phyloP scores from a whole-genome alignment of 2,888 invertebrate species.

The Prosapia bicincta region DNA sequence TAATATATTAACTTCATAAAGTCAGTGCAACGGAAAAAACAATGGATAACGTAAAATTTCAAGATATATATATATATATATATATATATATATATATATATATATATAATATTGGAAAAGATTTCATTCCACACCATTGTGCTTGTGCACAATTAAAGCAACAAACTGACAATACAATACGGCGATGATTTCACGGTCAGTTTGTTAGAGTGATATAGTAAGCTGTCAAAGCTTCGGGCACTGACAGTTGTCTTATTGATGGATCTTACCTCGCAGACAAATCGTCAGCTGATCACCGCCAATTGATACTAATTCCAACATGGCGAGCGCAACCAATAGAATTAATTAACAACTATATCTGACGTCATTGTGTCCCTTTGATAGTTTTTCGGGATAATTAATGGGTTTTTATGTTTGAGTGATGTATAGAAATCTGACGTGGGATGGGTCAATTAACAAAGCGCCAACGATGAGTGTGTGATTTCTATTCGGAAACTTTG shows the following conservation, averaged over 20 bases:
- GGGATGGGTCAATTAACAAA: background rate
- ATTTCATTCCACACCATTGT: too few species aligned
- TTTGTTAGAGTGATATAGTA: background rate
- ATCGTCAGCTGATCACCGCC: background rate
- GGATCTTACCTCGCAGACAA: background rate
- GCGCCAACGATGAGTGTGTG: too few species aligned
- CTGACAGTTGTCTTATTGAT: background rate
- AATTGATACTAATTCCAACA: conserved; percentile 1
- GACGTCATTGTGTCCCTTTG: background rate
- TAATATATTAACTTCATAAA: too few species aligned
- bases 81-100: too few species aligned
- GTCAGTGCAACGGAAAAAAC: too few species aligned
- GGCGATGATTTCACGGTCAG: background rate
- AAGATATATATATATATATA: too few species aligned
- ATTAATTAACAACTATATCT: background rate
- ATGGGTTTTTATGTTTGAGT: background rate
- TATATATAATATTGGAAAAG: too few species aligned
- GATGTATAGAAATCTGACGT: background rate
- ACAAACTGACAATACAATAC: background rate
- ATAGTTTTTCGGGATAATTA: background rate
- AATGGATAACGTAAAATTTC: too few species aligned
- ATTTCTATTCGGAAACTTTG: too few species aligned
- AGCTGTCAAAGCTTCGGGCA: background rate
- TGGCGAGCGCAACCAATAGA: background rate
- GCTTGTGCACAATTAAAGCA: too few species aligned